Conservation (phyloP, 2,113 vertebrate species). For the Ictalurus furcatus region DNA sequence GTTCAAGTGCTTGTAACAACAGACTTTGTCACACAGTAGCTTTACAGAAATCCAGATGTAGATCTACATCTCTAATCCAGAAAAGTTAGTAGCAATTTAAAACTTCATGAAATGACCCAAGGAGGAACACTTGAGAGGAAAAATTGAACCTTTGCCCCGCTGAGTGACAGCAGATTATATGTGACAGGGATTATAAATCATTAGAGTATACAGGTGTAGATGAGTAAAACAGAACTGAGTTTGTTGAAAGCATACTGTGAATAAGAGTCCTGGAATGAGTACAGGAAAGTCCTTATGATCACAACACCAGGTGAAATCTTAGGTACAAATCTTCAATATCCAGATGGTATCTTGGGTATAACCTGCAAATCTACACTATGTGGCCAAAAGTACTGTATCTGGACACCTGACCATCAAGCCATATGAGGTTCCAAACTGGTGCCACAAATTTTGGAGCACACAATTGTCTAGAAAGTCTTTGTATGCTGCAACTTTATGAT, state of each 20-base stretch:
- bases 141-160: background rate
- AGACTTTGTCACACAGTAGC: background rate
- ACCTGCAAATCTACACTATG: background rate
- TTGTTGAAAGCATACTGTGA: background rate
- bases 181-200: background rate
- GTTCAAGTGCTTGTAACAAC: background rate
- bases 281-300: background rate
- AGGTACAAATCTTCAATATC: background rate
- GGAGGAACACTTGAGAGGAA: background rate
- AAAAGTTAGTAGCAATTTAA: background rate
- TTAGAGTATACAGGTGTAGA: background rate
- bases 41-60: background rate
- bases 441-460: background rate
- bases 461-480: background rate
- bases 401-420: background rate
- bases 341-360: background rate
- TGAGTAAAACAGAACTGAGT: background rate
- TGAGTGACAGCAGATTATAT: background rate
- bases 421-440: background rate
- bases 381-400: background rate
- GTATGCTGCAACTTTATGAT: too few relatives aligned
- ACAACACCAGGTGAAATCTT: background rate
- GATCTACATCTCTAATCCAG: background rate
- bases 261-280: background rate
- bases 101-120: background rate